Evolutionary conservation across 2,888 invertebrate species (phyloP).

Genomic region (Congeria kusceri): DNA sequence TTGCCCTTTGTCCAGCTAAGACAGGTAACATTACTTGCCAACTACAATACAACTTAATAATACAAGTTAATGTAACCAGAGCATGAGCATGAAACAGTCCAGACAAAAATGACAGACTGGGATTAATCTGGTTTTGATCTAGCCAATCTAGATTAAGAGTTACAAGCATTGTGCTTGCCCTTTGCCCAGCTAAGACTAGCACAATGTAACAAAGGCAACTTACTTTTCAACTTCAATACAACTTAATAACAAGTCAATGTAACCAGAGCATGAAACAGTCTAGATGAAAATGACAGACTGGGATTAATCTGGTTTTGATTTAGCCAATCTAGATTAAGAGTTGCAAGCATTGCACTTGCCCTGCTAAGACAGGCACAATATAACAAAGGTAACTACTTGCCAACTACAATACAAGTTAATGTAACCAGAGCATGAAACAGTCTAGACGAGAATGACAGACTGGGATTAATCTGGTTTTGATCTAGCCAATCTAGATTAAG

Average conservation of each 20-base stretch:
- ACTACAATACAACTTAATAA: no score
- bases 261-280: constrained; percentile 51
- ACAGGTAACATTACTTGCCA: no score
- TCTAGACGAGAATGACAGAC: no score
- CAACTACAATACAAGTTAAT: neutral
- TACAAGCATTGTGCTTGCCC: neutral
- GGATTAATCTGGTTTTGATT: constrained; percentile 37
- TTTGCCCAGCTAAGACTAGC: neutral
- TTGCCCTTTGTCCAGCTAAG: no score
- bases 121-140: constrained; percentile 34
- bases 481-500: constrained; percentile 34
- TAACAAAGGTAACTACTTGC: no score
- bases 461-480: no score
- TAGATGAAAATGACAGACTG: constrained; percentile 28
- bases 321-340: constrained; percentile 54
- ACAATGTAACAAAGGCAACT: no score
- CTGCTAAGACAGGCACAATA: no score
- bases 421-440: constrained; percentile 55
- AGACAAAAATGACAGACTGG: constrained; percentile 30
- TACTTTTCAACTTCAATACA: neutral
- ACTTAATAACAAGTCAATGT: constrained; percentile 21
- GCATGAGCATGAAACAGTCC: constrained; percentile 55
- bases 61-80: constrained; percentile 5
- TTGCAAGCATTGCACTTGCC: no score
- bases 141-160: constrained; percentile 56